phyloP scores from a whole-genome alignment of 2,797 vertebrate species.

The Carcharodon carcharias region DNA sequence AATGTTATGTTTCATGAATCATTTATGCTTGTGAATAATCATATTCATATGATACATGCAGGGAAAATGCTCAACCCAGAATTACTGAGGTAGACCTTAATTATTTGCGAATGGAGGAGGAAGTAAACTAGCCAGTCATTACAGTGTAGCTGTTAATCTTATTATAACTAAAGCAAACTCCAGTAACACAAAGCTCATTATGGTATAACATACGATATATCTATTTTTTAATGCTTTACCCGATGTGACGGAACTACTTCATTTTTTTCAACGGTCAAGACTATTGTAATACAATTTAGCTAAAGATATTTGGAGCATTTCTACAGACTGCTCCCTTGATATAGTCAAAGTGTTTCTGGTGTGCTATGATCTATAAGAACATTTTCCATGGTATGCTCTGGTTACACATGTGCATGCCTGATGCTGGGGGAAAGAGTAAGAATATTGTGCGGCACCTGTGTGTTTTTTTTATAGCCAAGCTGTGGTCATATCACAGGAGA shows the following conservation, averaged over 20 bases:
- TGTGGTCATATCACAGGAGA: neutral
- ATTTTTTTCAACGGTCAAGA: neutral
- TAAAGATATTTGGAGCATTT: neutral
- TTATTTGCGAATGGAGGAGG: neutral
- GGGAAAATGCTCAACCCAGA: neutral
- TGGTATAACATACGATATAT: neutral
- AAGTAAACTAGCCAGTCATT: neutral
- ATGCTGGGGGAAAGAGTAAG: neutral
- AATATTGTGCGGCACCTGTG: constrained; percentile 1
- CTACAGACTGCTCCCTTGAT: neutral
- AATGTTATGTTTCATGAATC: neutral
- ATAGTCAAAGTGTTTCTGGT: neutral
- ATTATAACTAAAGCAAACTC: neutral
- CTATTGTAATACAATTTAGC: neutral
- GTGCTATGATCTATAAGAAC: neutral
- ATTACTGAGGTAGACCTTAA: neutral
- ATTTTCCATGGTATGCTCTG: too few relatives aligned
- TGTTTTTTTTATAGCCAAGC: neutral
- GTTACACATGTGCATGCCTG: neutral
- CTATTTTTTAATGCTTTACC: neutral
- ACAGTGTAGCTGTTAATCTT: neutral
- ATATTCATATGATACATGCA: neutral
- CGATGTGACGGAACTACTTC: neutral
- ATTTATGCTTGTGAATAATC: neutral
- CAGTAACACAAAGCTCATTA: neutral